These are phyloP conservation scores for Orchesella cincta DNA, from an alignment of 1,140 invertebrate species.

Conservation along the genomic window DNA sequence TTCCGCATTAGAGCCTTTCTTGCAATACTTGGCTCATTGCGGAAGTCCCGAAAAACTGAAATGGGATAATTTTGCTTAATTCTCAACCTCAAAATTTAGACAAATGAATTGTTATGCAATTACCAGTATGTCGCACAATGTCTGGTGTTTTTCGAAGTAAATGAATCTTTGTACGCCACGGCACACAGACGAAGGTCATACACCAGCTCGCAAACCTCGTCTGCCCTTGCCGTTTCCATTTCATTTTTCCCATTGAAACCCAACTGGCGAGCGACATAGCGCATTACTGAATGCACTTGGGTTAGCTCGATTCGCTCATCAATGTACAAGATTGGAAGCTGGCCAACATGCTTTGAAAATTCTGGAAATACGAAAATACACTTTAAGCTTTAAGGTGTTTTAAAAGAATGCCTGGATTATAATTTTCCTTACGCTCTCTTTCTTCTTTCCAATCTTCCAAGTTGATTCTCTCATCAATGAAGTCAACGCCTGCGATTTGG, in stretches of 20 bases:
- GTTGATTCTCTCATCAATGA: background rate
- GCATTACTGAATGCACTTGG: constrained; percentile 21
- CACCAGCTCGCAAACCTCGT: constrained; percentile 19
- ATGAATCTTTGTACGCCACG: constrained; percentile 17
- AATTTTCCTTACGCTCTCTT: background rate
- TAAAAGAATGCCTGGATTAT: no score
- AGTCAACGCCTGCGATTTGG: background rate
- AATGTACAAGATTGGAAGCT: constrained; percentile 20
- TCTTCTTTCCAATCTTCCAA: constrained; percentile 20
- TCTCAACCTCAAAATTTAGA: no score
- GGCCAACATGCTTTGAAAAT: constrained; percentile 8
- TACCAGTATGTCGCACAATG: constrained; percentile 27
- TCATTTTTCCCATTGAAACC: constrained; percentile 16
- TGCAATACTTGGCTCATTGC: background rate
- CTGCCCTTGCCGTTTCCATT: constrained; percentile 1
- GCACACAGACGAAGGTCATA: constrained; percentile 12
- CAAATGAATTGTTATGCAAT: background rate
- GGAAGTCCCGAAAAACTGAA: constrained; percentile 24
- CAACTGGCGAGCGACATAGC: constrained; percentile 5
- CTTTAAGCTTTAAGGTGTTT: no score
- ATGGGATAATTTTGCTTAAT: no score
- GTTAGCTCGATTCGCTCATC: constrained; percentile 21
- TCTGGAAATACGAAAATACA: constrained; percentile 18
- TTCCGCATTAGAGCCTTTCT: constrained; percentile 22
- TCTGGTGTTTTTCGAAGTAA: constrained; percentile 10